Conservation (phyloP, 2,113 vertebrate species). For the Prionailurus bengalensis region DNA sequence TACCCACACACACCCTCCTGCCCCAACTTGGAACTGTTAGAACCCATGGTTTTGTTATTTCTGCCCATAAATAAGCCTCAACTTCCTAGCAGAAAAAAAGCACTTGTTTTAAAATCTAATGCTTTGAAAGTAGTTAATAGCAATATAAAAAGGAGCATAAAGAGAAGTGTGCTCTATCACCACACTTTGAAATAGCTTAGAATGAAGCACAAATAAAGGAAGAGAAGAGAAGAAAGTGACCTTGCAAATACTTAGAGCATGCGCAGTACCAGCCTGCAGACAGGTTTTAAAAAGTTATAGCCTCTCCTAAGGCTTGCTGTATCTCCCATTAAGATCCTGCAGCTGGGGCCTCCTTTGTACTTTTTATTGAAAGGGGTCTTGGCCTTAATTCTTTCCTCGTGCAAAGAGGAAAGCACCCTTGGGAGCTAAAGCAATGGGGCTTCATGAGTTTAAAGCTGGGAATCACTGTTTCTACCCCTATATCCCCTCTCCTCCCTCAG, state of each 20-base stretch:
- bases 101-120: neutral
- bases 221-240: neutral
- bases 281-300: neutral
- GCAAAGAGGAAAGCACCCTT: neutral
- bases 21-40: neutral
- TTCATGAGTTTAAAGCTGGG: neutral
- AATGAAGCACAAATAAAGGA: neutral
- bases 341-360: neutral
- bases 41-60: neutral
- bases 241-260: no score
- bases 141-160: neutral
- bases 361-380: neutral
- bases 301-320: accelerated
- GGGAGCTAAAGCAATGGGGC: neutral
- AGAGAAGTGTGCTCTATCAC: neutral
- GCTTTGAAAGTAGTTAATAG: neutral
- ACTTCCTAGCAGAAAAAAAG: neutral
- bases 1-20: neutral
- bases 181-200: neutral
- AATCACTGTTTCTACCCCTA: neutral
- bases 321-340: accelerated
- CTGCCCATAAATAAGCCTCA: neutral
- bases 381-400: neutral
- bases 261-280: neutral
- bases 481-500: neutral